Evolutionary conservation across 2,797 vertebrate genomes (phyloP), one percentile per base, ranked within the genome.

Genomic region (Rhyacichthys aspro): DNA sequence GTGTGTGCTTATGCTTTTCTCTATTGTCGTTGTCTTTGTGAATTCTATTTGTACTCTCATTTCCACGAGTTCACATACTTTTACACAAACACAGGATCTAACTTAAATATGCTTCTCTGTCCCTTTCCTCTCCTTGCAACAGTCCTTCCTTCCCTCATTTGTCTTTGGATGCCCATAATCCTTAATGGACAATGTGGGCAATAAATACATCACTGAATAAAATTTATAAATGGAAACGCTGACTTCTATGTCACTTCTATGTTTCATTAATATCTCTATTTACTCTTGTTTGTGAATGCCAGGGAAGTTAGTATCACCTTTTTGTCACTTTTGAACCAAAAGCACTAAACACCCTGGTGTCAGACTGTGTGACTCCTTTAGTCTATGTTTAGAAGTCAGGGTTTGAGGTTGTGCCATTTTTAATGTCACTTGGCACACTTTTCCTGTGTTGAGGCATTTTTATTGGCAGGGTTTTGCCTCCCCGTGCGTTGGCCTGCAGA

Each of bases 141-240:
- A 49, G 34, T 55, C 55, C 66, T 84, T 88, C 82, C 89, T 87
- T 86, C 79, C 80, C 63, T 46, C 43, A 19, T 53, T 43, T 49
- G 38, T 54, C 49, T 38, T 66, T 68, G 39, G 44, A 71, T 74
- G 41, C 16, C 1, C 11, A 32, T 39, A 48, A 43, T 43, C n/a
- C 36, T 66, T 70, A 55, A 76, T 55, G 57, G 54, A 42, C 47
- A 8, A 28, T 37, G 9, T 54, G 33, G 43, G 15, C 28, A 37
- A 43, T 53, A 53, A 39, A 53, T 33, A 19, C 36, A 53, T 18
- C 16, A 37, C 49, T 18, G 36, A 11, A 38, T 38, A 2, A 38
- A 11, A 38, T 45, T n/a, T n/a, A n/a, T n/a, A n/a, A n/a, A n/a
- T n/a, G n/a, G n/a, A n/a, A n/a, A n/a, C n/a, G n/a, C n/a, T n/a